Evolutionary conservation across 2,113 vertebrate species (phyloP), one percentile per base, ranked within the genome.

Genomic region (Centropus unirufus): DNA sequence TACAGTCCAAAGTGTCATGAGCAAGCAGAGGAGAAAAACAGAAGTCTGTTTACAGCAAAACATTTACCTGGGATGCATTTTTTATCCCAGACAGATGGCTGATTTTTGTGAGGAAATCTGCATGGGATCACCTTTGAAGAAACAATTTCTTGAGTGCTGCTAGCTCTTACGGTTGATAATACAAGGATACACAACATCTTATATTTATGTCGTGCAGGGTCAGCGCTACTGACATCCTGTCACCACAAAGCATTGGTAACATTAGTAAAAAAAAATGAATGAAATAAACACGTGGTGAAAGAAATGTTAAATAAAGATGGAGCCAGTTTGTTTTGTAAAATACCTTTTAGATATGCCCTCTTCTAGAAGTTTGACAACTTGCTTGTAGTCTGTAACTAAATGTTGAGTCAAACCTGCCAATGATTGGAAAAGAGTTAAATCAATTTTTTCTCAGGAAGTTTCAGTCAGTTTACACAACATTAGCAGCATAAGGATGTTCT

Each of bases 271-370:
- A 83, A 92, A 64, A 11, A 54, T 19, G 32, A 58, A 26, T 39
- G 13, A 67, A 75, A 90, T 44, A 22, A 75, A 86, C 8, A 75
- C 13, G 29, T 2, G 8, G 36, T 17, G 22, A 72, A 83, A 73
- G 14, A 91, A 61, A 12, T 7, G 13, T 63, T 88, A 74, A 76
- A 72, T 40, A 91, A 29, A 86, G 12, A 73, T 13, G 19, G 17
- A 75, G 5, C 3, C 47, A n/a, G 17, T 40, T 84, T 86, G 26
- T 42, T 80, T 87, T 14, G 58, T 8, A 34, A 82, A 95, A 90
- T 98, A 98, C 98, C 98, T 99, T 98, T 99, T 99, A 96, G 98
- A 98, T 92, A 99, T 98, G 94, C 99, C 99, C 96, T 98, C 98
- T 95, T 99, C 99, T 87, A 99, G 96, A 82, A 99, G 98, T 86